Evolutionary conservation across 2,797 vertebrate species (phyloP), one percentile per base, ranked within the genome.

Genomic region (Buceros bicornis): DNA sequence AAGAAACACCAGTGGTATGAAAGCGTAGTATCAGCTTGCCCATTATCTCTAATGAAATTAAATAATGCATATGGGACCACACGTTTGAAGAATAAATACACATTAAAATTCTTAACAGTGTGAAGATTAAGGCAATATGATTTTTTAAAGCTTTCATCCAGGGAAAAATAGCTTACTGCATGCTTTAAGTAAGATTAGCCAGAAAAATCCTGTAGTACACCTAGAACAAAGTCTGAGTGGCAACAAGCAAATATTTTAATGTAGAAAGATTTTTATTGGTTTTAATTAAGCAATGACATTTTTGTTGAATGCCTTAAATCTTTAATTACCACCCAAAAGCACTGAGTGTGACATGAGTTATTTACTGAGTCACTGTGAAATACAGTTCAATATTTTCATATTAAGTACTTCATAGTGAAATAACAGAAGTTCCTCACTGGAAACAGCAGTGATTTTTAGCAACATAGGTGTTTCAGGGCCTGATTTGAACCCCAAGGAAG

Each of bases 41-140:
- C 69, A 82, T 97, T 97, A 92, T 89, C 79, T 60, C 72, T 95
- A 97, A 95, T 95, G 76, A 96, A 96, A 92, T 96, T 90, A 97
- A 97, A 95, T 95, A 95, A 95, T 93, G 71, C 93, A 89, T 90
- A 70, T 88, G 93, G 83, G 62, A 92, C 45, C 67, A n/a, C 20
- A 82, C 3, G 17, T 93, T 84, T 67, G 78, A 96, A 96, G 90
- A 95, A 97, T 93, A 97, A 97, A 97, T 86, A 76, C 87, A 82
- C 71, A 93, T 92, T 96, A 72, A 67, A 97, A 91, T 93, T 89
- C 76, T 90, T 97, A 95, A 87, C 40, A 67, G 71, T 43, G 28
- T 91, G 35, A 93, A 76, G 96, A 95, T 95, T 78, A 95, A 88
- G 89, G 88, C 29, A 93, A 79, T 84, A 43, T 80, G 66, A 47